Base-by-base conservation (phyloP, 2,113 vertebrate genomes). In the Passerina amoena region DNA sequence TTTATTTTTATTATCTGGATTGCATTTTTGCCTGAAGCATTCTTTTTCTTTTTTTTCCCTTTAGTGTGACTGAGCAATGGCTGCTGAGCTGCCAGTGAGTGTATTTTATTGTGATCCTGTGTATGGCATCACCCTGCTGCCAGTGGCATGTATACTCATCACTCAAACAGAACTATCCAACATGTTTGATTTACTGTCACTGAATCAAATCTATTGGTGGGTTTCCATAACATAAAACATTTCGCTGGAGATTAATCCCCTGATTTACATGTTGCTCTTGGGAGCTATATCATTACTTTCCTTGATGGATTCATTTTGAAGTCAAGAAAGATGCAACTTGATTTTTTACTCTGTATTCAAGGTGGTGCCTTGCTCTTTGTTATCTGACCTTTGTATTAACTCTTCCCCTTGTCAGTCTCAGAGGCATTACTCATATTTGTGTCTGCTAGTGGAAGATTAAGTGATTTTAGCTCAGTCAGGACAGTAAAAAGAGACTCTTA, bases 171-270 rank as follows among this genome's bases (percentile, higher is more conserved):
- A 98, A 96, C 91, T 97, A 97, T 79, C 90, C 79, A 97, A 91
- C 86, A 83, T 92, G 70, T 97, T 97, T 98, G 97, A 98, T 98
- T 97, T 98, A 98, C 94, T 83, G 82, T 73, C 79, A 85, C 92
- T 96, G 96, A 97, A 97, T 94, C 94, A 98, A 97, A 96, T 97
- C 87, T 97, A 82, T 98, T 97, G 98, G 94, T 95, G 86, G 51
- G 56, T 95, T 98, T 97, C 93, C 94, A 96, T 96, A 98, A 92
- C 95, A 98, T 97, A 98, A 98, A 97, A 92, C 92, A 97, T 98
- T 98, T 97, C 96, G 78, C 86, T 96, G 72, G 85, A 97, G 97
- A 98, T 98, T 97, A 97, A 98, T 98, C 85, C 28, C 90, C 92
- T 97, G 72, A 97, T 98, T 97, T 98, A 96, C 97, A 98, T 97